These are phyloP conservation scores for Artemia franciscana DNA, from an alignment of 1,140 invertebrate genomes.

Conservation along the genomic window DNA sequence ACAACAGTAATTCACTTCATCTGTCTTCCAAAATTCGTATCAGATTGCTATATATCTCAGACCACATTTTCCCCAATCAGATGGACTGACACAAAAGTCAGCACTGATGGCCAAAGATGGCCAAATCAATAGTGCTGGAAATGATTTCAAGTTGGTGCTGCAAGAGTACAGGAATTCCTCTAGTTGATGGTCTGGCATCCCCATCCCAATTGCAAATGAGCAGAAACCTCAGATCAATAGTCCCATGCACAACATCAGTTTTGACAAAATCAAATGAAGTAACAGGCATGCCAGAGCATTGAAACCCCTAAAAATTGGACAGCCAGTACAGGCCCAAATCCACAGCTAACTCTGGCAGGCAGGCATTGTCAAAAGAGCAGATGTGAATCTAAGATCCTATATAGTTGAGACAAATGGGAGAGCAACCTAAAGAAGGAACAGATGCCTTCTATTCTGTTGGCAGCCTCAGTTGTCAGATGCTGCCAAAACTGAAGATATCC, in stretches of 20 bases:
- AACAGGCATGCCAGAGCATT: no score
- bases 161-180: background rate
- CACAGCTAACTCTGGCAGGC: no score
- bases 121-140: background rate
- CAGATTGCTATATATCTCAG: background rate
- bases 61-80: background rate
- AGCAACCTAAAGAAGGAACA: background rate
- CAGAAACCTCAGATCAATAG: background rate
- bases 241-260: background rate
- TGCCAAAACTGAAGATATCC: no score
- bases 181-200: background rate
- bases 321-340: no score
- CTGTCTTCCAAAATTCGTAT: background rate
- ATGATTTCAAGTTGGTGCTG: background rate
- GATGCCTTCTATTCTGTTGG: no score
- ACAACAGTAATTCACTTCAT: background rate
- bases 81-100: background rate
- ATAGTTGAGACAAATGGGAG: no score
- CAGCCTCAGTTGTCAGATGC: no score
- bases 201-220: background rate
- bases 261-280: no score
- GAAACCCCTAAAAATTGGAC: no score
- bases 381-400: no score
- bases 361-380: no score
- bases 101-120: no score